Base-by-base conservation (phyloP, 2,888 invertebrate species). In the Megastigmus dorsalis region DNA sequence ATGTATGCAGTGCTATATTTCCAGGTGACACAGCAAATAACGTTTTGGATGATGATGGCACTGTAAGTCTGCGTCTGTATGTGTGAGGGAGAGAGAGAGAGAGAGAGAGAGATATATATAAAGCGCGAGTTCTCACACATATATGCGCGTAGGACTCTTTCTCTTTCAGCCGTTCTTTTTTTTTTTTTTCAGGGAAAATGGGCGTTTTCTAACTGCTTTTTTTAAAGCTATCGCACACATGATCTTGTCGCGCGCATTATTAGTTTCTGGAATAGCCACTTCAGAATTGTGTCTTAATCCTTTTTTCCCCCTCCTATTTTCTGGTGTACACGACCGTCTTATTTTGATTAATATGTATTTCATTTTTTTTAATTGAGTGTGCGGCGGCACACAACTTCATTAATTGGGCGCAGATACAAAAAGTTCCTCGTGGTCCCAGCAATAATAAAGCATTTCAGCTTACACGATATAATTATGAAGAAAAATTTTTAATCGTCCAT, bases 21-120 rank as follows among this genome's bases (percentile, higher is more conserved):
- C 26, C 66, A 68, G 74, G 74, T 74, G 65, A 69, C 69, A 65
- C 55, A 30, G 74, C 65, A 69, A 74, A 74, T 69, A 74, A 50
- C 52, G 60, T 67, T 63, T 63, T 41, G 60, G 55, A 23, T 28
- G 41, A 50, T 15, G 28, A 23, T 23, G 38, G 10, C 38, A n/a
- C n/a, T n/a, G n/a, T n/a, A n/a, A n/a, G n/a, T n/a, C n/a, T n/a
- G n/a, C n/a, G n/a, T n/a, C n/a, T n/a, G n/a, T n/a, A n/a, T n/a
- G n/a, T n/a, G n/a, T n/a, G 57, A 23, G 13, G 3, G 33, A 6
- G 33, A 3, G 2, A 10, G 1, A 28, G 5, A 30, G 57, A 23
- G 13, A 2, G 33, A 6, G 33, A 3, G 2, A 10, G 1, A 28
- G 5, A 30, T 15, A 28, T 28, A 26, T 28, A 60, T 30, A 43